Evolutionary conservation across 1,140 invertebrate genomes (phyloP), one percentile per base, ranked within the genome.

Genomic region (Helicoverpa zea): DNA sequence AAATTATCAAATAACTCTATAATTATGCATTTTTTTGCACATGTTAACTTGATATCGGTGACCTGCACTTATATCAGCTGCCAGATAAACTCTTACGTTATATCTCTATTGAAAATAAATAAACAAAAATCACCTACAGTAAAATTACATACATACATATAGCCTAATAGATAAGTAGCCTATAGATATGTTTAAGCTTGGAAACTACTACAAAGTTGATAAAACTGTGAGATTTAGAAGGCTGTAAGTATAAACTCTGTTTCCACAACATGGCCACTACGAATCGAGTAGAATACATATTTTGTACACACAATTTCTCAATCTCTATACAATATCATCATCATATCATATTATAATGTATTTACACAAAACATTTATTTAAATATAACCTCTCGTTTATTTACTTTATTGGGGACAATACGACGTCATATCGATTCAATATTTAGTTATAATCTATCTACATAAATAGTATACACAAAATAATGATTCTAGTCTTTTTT

Each of bases 381-480:
- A 80, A 75, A 81, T 80, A 81, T 77, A 70, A 68, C 51, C 12
- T 79, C 76, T 79, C 64, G 18, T 68, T 64, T 77, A 23, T 56
- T 29, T 58, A 54, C 29, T 52, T 68, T 54, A 61, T 77, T 77
- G 66, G 64, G 49, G 77, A 72, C 76, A 68, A 47, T 68, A 66
- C 49, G 63, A 68, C 43, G 54, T 23, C 49, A 59, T 81, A 68
- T 84, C 79, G 16, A 81, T 79, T 78, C 74, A 74, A 85, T 79
- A 66, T 51, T 80, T 80, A 59, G 56, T 77, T 77, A 77, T 49
- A 63, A 29, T 86, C 87, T 90, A 87, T 88, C 83, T 89, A 89
- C 75, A 86, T 87, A 87, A 84, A 90, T 63, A 83, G 81, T 85
- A 81, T 87, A 89, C 85, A 89, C 86, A 89, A 91, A 90, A 91